Evolutionary conservation across 2,797 vertebrate species (phyloP).

Genomic region (Gastrophryne carolinensis): DNA sequence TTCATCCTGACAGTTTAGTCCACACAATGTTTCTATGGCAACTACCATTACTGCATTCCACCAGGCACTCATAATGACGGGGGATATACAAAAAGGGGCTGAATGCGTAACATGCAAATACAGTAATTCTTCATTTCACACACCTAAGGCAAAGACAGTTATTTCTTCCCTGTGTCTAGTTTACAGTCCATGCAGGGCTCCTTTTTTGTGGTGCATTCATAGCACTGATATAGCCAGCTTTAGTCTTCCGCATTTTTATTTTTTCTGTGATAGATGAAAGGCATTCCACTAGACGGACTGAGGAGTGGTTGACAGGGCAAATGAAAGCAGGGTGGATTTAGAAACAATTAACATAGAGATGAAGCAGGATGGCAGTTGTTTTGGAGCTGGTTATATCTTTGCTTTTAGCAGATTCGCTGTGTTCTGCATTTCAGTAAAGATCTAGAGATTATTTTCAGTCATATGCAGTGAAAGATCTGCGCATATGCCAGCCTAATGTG

Average conservation of each 20-base stretch:
- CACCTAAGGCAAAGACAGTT: conserved; percentile 5
- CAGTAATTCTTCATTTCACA: conserved; percentile 7
- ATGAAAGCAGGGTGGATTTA: conserved; percentile 26
- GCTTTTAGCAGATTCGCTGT: conserved; percentile 49
- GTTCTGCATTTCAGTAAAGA: conserved; percentile 41
- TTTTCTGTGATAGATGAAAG: conserved; percentile 41
- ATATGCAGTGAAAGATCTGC: conserved; percentile 33
- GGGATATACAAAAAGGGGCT: conserved; percentile 19
- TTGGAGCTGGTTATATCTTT: conserved; percentile 41
- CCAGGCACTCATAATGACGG: conserved; percentile 23
- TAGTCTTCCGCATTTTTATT: conserved; percentile 35
- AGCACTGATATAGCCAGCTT: conserved; percentile 12
- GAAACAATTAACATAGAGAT: conserved; percentile 51
- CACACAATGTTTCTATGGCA: conserved; percentile 32
- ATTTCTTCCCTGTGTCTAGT: not conserved
- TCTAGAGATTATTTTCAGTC: conserved; percentile 33
- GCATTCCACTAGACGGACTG: conserved; percentile 13
- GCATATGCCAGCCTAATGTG: conserved; percentile 24
- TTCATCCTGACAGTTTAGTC: conserved; percentile 32
- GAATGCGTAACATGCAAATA: conserved; percentile 21
- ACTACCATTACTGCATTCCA: conserved; percentile 30
- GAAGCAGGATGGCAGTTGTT: conserved; percentile 51
- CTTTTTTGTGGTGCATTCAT: conserved; percentile 7
- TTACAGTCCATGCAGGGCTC: not conserved
- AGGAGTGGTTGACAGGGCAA: conserved; percentile 39